A percentile compares a stretch with the other conserved stretches of the same genome.
Conservation (phyloP, 92 coral and sea anemone genomes). For the Ricordea florida region DNA sequence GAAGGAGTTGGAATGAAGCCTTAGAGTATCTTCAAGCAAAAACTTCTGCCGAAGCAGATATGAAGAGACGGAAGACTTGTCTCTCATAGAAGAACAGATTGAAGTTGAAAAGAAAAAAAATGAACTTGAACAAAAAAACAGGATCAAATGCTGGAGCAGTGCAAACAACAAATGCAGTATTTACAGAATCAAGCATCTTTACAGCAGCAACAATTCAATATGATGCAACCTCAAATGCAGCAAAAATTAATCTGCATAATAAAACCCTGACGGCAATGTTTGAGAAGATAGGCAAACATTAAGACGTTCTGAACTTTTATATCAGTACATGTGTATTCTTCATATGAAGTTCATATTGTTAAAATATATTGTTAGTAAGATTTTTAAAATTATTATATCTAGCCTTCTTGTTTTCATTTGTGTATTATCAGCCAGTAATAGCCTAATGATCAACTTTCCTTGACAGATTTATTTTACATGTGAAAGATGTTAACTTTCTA, state of each 20-base stretch:
- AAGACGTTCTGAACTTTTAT: too few relatives aligned
- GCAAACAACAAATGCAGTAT: constrained; percentile 23
- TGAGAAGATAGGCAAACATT: constrained; percentile 26
- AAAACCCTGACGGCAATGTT: constrained; percentile 26
- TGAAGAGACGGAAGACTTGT: constrained; percentile 43
- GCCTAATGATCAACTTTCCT: too few relatives aligned
- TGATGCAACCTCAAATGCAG: constrained; percentile 28
- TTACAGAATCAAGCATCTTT: constrained; percentile 27
- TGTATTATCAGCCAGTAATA: too few relatives aligned
- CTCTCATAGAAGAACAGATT: constrained; percentile 16
- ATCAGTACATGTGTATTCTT: too few relatives aligned
- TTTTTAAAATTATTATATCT: too few relatives aligned
- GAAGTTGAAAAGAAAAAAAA: constrained; percentile 7
- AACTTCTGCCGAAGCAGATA: constrained; percentile 21
- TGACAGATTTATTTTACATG: too few relatives aligned
- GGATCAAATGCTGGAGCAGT: constrained; percentile 33
- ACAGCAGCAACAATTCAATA: constrained; percentile 30
- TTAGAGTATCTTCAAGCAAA: constrained; percentile 31
- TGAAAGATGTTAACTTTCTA: too few relatives aligned
- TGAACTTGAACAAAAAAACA: constrained; percentile 29
- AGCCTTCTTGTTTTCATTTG: too few relatives aligned
- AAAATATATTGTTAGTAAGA: too few relatives aligned
- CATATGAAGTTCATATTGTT: too few relatives aligned
- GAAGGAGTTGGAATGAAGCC: constrained; percentile 46
- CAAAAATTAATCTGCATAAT: constrained; percentile 23